Base-by-base conservation (phyloP, 2,113 vertebrate species). In the Edolisoma coerulescens region DNA sequence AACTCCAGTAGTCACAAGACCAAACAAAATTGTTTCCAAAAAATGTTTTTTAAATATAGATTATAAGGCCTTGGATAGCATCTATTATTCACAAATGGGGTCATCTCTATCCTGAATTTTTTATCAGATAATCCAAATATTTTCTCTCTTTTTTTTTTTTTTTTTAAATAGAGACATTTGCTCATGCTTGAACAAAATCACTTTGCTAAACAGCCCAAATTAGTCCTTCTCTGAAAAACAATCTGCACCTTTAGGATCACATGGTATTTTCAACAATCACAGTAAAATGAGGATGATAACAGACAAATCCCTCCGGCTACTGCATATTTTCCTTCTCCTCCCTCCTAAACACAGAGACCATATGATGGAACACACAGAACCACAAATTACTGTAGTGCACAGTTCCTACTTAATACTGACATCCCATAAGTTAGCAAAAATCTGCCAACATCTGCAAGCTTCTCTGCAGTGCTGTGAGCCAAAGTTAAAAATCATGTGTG, bases 401-500 rank as follows among this genome's bases (percentile, higher is more conserved):
- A 41, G 84, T 90, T 98, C 94, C 90, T 97, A 96, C 96, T 98
- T 98, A 98, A 98, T 97, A 98, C 97, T 97, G 97, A 98, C 94
- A 97, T 97, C 88, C 89, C 83, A 85, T 96, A 97, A 96, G 92
- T 98, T 97, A 97, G 95, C 90, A 97, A 97, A 98, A 98, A 98
- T 98, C 97, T 97, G 97, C 96, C 98, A 98, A 97, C 97, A 97
- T 97, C 97, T 98, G 97, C 97, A 97, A 97, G 96, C 95, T 97
- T 84, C 95, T 96, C 97, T 96, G 96, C 96, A 96, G 92, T 91
- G 93, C 95, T 97, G 89, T 97, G 97, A 98, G 97, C 95, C 96
- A 98, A 98, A 97, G 97, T 96, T 97, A 97, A 98, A 98, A 98
- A 98, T 98, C 95, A 96, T 97, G 98, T 98, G 96, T 98, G 98